These are phyloP conservation scores for Drosophila diplacantha DNA, from an alignment of 2,888 invertebrate species.

Conservation along the genomic window DNA sequence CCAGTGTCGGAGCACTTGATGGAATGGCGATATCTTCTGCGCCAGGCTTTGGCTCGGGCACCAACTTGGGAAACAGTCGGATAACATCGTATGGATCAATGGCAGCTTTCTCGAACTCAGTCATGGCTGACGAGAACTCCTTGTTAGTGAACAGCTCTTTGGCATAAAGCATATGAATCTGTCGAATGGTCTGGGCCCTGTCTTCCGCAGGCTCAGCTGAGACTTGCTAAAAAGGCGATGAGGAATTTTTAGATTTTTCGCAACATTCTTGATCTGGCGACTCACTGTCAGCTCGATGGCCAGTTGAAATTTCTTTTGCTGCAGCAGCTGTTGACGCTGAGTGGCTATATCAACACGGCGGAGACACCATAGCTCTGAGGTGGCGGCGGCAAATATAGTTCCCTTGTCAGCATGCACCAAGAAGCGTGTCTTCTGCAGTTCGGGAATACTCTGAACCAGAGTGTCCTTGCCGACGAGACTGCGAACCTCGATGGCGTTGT, in stretches of 20 bases:
- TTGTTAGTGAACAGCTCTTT: constrained; percentile 93
- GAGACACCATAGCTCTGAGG: constrained; percentile 93
- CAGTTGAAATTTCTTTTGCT: constrained; percentile 94
- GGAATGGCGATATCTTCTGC: constrained; percentile 61
- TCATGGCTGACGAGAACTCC: constrained; percentile 93
- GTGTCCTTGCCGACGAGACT: constrained; percentile 85
- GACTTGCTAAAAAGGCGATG: constrained; percentile 81
- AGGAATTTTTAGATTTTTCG: neutral
- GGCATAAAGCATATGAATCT: constrained; percentile 94
- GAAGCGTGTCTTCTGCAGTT: constrained; percentile 86
- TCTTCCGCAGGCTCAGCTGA: constrained; percentile 89
- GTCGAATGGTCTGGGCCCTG: constrained; percentile 87
- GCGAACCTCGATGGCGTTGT: constrained; percentile 90
- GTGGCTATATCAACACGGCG: constrained; percentile 87
- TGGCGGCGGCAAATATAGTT: constrained; percentile 90
- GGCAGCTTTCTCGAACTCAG: constrained; percentile 90
- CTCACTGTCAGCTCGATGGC: constrained; percentile 93
- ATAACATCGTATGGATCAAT: constrained; percentile 98
- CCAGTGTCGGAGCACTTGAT: constrained; percentile 78
- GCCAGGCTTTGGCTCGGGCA: constrained; percentile 69
- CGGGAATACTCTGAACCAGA: constrained; percentile 87
- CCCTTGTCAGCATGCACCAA: constrained; percentile 87
- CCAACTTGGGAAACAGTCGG: constrained; percentile 93
- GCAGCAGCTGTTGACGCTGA: constrained; percentile 90
- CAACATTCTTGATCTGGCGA: constrained; percentile 40